phyloP scores from a whole-genome alignment of 2,113 vertebrate species.

The Notarius lentiginosus region DNA sequence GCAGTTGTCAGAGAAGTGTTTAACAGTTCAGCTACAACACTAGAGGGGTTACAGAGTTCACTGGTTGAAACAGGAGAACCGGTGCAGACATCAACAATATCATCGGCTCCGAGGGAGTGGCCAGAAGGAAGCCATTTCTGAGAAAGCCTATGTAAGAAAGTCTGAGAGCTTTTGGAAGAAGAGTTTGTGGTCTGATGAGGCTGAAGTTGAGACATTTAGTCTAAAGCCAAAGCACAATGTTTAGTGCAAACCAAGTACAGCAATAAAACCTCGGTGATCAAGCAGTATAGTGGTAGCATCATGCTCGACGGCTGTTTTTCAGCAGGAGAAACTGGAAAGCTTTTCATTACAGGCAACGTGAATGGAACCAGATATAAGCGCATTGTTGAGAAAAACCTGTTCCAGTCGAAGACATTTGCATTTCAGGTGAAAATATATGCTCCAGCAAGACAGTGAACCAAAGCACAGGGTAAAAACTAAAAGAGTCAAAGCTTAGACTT shows the following conservation, averaged over 20 bases:
- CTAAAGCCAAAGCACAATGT: neutral
- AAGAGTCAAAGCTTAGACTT: neutral
- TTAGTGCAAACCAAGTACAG: neutral
- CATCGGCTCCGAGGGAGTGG: conserved; percentile 6
- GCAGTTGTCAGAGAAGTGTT: neutral
- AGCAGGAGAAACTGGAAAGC: neutral
- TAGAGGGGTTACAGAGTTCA: neutral
- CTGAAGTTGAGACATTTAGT: neutral
- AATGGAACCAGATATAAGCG: neutral
- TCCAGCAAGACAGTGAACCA: neutral
- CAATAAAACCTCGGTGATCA: neutral
- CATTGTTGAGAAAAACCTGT: neutral
- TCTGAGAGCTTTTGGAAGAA: conserved; percentile 22
- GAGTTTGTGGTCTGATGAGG: neutral
- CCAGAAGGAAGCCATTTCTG: conserved; percentile 7
- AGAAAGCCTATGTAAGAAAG: neutral
- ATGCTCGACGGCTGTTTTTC: neutral
- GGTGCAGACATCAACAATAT: conserved; percentile 7
- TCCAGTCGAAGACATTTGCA: neutral
- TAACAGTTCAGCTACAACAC: neutral
- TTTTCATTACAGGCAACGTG: neutral
- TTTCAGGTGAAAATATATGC: neutral
- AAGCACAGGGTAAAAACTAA: neutral
- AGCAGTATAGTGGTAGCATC: neutral
- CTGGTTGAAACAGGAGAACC: conserved; percentile 16